Evolutionary conservation across 2,797 vertebrate genomes (phyloP), one percentile per base, ranked within the genome.

Genomic region (Hydrophis major): DNA sequence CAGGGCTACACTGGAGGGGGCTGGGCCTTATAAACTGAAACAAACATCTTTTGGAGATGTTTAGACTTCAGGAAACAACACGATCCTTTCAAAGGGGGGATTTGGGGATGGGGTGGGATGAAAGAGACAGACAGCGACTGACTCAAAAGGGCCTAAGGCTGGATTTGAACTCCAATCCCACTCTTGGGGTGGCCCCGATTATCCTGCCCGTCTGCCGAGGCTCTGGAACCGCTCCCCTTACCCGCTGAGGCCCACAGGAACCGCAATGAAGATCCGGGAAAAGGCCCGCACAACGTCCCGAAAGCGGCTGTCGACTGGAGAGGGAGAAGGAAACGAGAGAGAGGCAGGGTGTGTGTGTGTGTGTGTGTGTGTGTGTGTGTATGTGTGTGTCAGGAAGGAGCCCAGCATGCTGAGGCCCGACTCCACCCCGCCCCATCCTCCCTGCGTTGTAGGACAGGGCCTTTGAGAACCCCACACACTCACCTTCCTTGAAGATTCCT

Each of bases 401-500:
- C 28, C 1, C 13, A 16, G 47, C 2, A 12, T 14, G 32, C 1
- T 42, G 18, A 32, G 2, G 4, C 1, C 3, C 6, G 10, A 4
- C 27, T 0, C 2, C 25, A 0, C 8, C 56, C 11, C 11, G 2
- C 55, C 50, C 50, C 50, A 10, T 18, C 0, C 4, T 37, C 11
- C 1, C 28, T 27, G 18, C 1, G 0, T 6, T 63, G 20, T 74
- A n/a, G 0, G 53, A 27, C 13, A 28, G 16, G 7, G 10, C 25
- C 6, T 16, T 47, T 18, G 42, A 3, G 25, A 53, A 7, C 20
- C 11, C 6, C 22, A 25, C 27, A 93, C 27, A 93, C 97, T 96
- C 90, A 99, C 99, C 98, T 98, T 99, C 98, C 97, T 99, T 99
- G 93, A 99, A 99, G 91, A 99, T 96, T 4, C 99, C 99, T 1